These are phyloP conservation scores for Albula goreensis DNA, from an alignment of 2,113 vertebrate species.

Conservation along the genomic window DNA sequence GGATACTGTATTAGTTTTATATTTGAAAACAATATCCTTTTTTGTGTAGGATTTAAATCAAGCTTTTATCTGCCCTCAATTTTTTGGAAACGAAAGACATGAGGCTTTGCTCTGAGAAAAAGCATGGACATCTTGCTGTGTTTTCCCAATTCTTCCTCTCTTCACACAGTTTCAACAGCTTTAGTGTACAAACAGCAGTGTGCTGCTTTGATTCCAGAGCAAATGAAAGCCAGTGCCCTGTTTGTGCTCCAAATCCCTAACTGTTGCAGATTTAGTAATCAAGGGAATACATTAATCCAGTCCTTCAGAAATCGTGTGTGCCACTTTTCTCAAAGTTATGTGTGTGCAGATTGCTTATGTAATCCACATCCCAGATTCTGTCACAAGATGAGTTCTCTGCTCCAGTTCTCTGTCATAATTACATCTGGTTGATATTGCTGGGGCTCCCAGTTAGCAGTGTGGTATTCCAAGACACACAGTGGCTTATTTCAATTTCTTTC, in stretches of 20 bases:
- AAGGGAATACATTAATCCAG: not conserved
- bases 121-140: not conserved
- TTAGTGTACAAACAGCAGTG: not conserved
- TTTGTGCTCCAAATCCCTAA: not conserved
- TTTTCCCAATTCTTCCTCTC: not conserved
- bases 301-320: not conserved
- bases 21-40: not conserved
- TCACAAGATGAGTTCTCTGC: conserved; percentile 1
- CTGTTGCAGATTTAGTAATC: not conserved
- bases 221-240: not conserved
- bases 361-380: conserved; percentile 4
- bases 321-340: not conserved
- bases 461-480: not conserved
- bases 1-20: not conserved
- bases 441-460: not conserved
- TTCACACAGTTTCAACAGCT: not conserved
- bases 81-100: not conserved
- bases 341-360: not conserved
- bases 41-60: not conserved
- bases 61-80: not conserved
- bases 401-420: conserved; percentile 1
- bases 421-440: not conserved
- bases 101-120: not conserved
- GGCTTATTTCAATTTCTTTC: not conserved
- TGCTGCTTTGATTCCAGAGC: not conserved